A percentile compares a stretch with the other conserved stretches of the same genome.
Evolutionary conservation across 2,888 invertebrate genomes (phyloP).

Genomic region (Drosophila pseudotalamancana): DNA sequence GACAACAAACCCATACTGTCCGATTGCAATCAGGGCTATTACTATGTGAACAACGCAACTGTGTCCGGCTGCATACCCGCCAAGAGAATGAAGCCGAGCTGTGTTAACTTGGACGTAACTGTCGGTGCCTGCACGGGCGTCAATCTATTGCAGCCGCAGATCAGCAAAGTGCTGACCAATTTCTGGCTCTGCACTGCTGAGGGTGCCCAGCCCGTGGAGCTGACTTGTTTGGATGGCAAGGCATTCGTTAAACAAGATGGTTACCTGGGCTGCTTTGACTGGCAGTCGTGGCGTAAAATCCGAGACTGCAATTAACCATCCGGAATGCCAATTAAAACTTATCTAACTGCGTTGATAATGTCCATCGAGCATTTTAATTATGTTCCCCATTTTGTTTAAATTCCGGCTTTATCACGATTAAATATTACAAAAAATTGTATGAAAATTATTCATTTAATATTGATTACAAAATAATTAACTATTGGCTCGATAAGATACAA

Average conservation of each 20-base stretch:
- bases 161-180: slow-evolving; percentile 5
- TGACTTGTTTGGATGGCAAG: slow-evolving; percentile 15
- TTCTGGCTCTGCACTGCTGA: slow-evolving; percentile 45
- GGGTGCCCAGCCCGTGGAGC: slow-evolving; percentile 8
- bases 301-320: slow-evolving; percentile 45
- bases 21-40: slow-evolving; percentile 27
- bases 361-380: slow-evolving; percentile 48
- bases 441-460: slow-evolving; percentile 57
- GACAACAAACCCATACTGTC: neutral
- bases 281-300: slow-evolving; percentile 45
- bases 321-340: neutral
- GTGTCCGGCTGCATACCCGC: slow-evolving; percentile 49
- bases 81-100: slow-evolving; percentile 27
- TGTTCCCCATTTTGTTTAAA: slow-evolving; percentile 17
- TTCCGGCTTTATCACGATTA: slow-evolving; percentile 58
- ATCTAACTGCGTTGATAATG: slow-evolving; percentile 6
- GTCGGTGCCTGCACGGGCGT: slow-evolving; percentile 36
- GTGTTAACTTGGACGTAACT: slow-evolving; percentile 38
- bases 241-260: slow-evolving; percentile 49
- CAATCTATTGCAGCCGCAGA: slow-evolving; percentile 47
- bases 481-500: slow-evolving; percentile 24
- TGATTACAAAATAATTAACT: slow-evolving; percentile 60
- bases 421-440: slow-evolving; percentile 37
- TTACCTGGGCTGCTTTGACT: slow-evolving; percentile 57
- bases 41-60: slow-evolving; percentile 48